These are phyloP conservation scores for Stenichneumon culpator DNA, from an alignment of 2,888 invertebrate species.

Conservation along the genomic window DNA sequence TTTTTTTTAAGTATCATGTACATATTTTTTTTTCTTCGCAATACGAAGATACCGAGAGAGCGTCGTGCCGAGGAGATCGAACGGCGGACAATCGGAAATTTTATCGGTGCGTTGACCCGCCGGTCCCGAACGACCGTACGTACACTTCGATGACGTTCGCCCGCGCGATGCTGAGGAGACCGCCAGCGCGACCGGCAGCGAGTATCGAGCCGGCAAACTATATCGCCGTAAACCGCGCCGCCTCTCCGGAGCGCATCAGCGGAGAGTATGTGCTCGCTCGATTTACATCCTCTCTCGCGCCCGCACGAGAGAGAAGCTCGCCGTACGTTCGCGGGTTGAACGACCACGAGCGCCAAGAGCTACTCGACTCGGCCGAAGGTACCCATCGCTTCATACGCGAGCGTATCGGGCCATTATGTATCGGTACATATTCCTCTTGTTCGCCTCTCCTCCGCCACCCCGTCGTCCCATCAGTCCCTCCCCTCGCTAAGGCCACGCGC, in stretches of 20 bases:
- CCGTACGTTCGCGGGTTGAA: slow-evolving; percentile 64
- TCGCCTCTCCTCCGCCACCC: slow-evolving; percentile 24
- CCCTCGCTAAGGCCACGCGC: slow-evolving; percentile 38
- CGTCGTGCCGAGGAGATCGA: slow-evolving; percentile 56
- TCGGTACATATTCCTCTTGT: background rate
- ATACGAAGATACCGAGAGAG: slow-evolving; percentile 1
- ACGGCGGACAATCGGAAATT: slow-evolving; percentile 75
- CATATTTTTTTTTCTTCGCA: background rate
- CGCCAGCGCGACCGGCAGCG: slow-evolving; percentile 29
- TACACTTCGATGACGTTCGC: slow-evolving; percentile 69
- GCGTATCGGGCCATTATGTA: slow-evolving; percentile 5
- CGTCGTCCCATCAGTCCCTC: slow-evolving; percentile 1
- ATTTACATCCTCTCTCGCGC: slow-evolving; percentile 66
- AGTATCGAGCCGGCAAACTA: slow-evolving; percentile 25
- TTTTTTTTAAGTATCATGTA: background rate
- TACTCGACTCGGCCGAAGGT: slow-evolving; percentile 32
- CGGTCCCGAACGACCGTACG: slow-evolving; percentile 33
- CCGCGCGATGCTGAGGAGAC: slow-evolving; percentile 52
- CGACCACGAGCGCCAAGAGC: slow-evolving; percentile 56
- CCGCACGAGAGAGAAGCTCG: slow-evolving; percentile 26
- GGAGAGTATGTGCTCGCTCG: slow-evolving; percentile 61
- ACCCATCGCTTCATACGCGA: slow-evolving; percentile 21
- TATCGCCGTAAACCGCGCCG: slow-evolving; percentile 12
- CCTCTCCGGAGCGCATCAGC: slow-evolving; percentile 57
- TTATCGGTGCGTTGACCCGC: slow-evolving; percentile 78